These are phyloP conservation scores for Nerophis ophidion DNA, from an alignment of 2,113 vertebrate genomes.

Conservation along the genomic window DNA sequence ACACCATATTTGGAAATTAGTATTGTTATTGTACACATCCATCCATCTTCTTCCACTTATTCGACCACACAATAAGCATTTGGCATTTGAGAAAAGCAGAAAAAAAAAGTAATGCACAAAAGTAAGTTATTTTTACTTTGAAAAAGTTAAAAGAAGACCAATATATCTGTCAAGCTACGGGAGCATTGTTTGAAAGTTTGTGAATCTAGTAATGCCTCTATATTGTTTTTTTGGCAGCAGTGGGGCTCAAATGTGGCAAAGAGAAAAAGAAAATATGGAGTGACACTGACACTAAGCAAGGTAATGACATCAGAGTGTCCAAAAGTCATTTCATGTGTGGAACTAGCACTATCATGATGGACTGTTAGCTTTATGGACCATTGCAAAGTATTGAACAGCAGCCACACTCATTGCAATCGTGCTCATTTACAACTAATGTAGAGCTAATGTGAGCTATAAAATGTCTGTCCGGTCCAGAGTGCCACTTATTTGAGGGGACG, in stretches of 20 bases:
- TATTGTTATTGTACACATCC: no score
- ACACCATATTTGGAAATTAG: no score
- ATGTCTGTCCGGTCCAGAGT: slow-evolving; percentile 44
- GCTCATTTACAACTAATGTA: slow-evolving; percentile 54
- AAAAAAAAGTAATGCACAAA: not conserved
- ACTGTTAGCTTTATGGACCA: slow-evolving; percentile 47
- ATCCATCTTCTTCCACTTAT: no score
- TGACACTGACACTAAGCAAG: not conserved
- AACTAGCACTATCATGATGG: slow-evolving; percentile 28
- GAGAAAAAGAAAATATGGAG: not conserved
- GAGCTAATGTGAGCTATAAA: slow-evolving; percentile 53
- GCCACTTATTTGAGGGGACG: slow-evolving; percentile 34
- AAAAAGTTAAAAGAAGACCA: not conserved
- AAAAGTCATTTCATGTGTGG: slow-evolving; percentile 40
- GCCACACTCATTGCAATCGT: slow-evolving; percentile 24
- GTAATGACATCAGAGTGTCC: slow-evolving; percentile 42
- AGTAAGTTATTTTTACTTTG: not conserved
- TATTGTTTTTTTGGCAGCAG: not conserved
- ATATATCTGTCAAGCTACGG: not conserved
- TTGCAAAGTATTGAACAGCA: slow-evolving; percentile 36
- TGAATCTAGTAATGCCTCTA: not conserved
- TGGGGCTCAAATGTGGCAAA: not conserved
- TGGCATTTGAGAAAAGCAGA: not conserved
- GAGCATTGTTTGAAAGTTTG: not conserved
- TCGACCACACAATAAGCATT: not conserved